Base-by-base conservation (phyloP, 2,888 invertebrate species). In the Lingula anatina region DNA sequence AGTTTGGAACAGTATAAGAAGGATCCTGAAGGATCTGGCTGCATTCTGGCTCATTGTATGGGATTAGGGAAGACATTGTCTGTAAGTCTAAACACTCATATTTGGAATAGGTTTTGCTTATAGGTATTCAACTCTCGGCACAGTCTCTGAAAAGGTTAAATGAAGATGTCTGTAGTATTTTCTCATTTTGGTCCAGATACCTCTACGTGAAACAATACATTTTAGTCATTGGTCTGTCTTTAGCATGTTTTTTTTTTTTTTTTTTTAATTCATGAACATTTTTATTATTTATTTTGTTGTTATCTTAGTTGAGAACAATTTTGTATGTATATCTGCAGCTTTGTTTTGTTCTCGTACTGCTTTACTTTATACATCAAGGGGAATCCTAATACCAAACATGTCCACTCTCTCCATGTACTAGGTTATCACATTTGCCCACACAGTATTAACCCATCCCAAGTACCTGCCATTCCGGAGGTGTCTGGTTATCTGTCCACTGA, bases 31-130 rank as follows among this genome's bases (percentile, higher is more conserved):
- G 70, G 92, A 0, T 88, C 90, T 0, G 94, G 94, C 1, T 92
- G 92, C 70, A 94, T 97, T 60, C 80, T 97, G 44, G 96, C 95
- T 0, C 96, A 97, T 80, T 95, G 95, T 70, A 96, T 97, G 96
- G 96, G 96, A 55, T 83, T 97, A 7, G 93, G 93, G 3, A 94
- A 94, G 79, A 90, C 91, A 0, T 80, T 93, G 51, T 92, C 93
- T 80, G 87, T 87, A 73, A 68, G 68, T 68, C 25, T 20, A 12
- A n/a, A n/a, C n/a, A n/a, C n/a, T n/a, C n/a, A n/a, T n/a, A n/a
- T n/a, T n/a, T n/a, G n/a, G n/a, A n/a, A n/a, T n/a, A n/a, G n/a
- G n/a, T n/a, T n/a, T n/a, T n/a, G n/a, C n/a, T n/a, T n/a, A n/a
- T n/a, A n/a, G n/a, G n/a, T n/a, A n/a, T n/a, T n/a, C n/a, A n/a